A percentile compares a stretch with the other conserved stretches of the same genome.
These are phyloP conservation scores for Heteromormyrus szaboi DNA, from an alignment of 2,797 vertebrate species.

Conservation along the genomic window DNA sequence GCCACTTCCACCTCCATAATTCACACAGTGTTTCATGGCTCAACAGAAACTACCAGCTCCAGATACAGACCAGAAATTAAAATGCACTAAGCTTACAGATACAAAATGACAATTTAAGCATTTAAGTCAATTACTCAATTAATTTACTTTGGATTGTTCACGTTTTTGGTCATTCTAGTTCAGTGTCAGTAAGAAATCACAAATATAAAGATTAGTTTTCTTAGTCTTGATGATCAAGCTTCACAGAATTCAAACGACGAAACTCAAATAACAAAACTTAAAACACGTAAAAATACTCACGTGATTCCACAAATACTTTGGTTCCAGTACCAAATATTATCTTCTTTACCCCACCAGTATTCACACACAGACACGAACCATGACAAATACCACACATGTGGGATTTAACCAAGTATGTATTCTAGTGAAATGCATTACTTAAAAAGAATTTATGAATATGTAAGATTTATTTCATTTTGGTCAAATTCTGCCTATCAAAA, in stretches of 20 bases:
- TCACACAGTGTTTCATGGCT: conserved; percentile 25
- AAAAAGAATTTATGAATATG: background rate
- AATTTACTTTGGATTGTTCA: background rate
- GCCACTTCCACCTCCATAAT: background rate
- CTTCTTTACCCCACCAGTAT: background rate
- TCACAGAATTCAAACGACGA: background rate
- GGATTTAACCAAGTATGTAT: background rate
- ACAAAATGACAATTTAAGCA: background rate
- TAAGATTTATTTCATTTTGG: background rate
- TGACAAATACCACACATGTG: conserved; percentile 15
- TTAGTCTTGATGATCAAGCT: background rate
- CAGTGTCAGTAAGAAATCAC: background rate
- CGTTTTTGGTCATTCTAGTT: background rate
- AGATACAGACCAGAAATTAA: background rate
- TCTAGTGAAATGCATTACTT: background rate
- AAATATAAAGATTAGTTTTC: background rate
- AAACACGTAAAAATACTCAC: background rate
- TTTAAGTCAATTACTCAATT: background rate
- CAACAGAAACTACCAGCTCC: background rate
- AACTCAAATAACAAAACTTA: background rate
- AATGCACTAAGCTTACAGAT: background rate
- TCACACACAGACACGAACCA: background rate
- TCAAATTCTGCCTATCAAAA: background rate
- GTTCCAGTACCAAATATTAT: conserved; percentile 10
- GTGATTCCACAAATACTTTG: background rate